phyloP scores from a whole-genome alignment of 2,888 invertebrate genomes.

The Euclidia mi region DNA sequence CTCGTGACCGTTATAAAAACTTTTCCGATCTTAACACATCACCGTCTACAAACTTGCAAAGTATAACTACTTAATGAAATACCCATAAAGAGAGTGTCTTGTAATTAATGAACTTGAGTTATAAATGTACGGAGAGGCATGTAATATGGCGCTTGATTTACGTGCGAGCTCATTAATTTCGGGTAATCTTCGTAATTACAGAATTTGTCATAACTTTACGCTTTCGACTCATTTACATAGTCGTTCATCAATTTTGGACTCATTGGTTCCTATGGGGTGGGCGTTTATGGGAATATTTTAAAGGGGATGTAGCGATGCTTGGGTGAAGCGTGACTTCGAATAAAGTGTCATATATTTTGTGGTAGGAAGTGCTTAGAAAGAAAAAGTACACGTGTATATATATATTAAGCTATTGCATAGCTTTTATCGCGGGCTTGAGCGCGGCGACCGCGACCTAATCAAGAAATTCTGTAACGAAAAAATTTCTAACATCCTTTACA shows the following conservation, averaged over 20 bases:
- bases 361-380: too few relatives aligned
- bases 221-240: constrained; percentile 29
- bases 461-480: too few relatives aligned
- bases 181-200: constrained; percentile 32
- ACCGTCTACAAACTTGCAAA: constrained; percentile 7
- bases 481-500: too few relatives aligned
- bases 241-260: constrained; percentile 58
- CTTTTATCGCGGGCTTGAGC: too few relatives aligned
- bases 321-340: not conserved
- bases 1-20: too few relatives aligned
- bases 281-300: too few relatives aligned
- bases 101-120: constrained; percentile 20
- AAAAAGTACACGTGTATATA: too few relatives aligned
- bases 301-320: not conserved
- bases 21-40: constrained; percentile 6
- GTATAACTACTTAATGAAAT: constrained; percentile 17
- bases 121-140: constrained; percentile 30
- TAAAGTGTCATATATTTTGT: too few relatives aligned
- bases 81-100: constrained; percentile 10
- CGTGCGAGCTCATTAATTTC: constrained; percentile 44
- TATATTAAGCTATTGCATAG: too few relatives aligned
- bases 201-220: constrained; percentile 45
- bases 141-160: constrained; percentile 18
- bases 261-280: not conserved
- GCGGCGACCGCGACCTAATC: too few relatives aligned